These are phyloP conservation scores for Lampris incognitus DNA, from an alignment of 2,113 vertebrate species.

Conservation along the genomic window DNA sequence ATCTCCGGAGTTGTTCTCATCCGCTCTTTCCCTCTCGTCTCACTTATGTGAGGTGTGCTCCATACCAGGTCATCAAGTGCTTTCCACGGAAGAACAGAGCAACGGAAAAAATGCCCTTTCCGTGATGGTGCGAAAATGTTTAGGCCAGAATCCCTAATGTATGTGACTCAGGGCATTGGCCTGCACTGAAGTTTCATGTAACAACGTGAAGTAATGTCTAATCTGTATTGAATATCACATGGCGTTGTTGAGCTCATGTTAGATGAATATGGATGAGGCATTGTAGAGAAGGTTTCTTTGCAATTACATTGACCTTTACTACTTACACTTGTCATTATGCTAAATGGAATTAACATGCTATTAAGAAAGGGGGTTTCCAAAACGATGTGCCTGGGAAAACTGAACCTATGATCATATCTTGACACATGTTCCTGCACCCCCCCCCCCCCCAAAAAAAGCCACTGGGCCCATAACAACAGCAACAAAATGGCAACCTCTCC, in stretches of 20 bases:
- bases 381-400: conserved; percentile 1
- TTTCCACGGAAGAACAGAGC: conserved; percentile 62
- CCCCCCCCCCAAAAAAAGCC: no score
- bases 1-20: conserved; percentile 49
- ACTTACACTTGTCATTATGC: background rate
- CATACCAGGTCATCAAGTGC: conserved; percentile 63
- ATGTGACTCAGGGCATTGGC: conserved; percentile 40
- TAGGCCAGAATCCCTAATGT: conserved; percentile 37
- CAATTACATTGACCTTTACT: background rate
- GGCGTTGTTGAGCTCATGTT: background rate
- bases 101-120: conserved; percentile 55
- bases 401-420: background rate
- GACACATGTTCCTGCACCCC: background rate
- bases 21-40: conserved; percentile 39
- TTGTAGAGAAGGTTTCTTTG: conserved; percentile 1
- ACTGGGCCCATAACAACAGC: no score
- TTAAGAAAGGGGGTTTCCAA: background rate
- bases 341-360: conserved; percentile 3
- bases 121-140: conserved; percentile 52
- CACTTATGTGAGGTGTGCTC: conserved; percentile 45
- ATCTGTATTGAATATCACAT: conserved; percentile 9
- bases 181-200: conserved; percentile 13
- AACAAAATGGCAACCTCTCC: no score
- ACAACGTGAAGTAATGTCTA: conserved; percentile 39
- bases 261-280: conserved; percentile 2